phyloP scores from a whole-genome alignment of 2,888 invertebrate genomes.

The Heliconius ismenius region DNA sequence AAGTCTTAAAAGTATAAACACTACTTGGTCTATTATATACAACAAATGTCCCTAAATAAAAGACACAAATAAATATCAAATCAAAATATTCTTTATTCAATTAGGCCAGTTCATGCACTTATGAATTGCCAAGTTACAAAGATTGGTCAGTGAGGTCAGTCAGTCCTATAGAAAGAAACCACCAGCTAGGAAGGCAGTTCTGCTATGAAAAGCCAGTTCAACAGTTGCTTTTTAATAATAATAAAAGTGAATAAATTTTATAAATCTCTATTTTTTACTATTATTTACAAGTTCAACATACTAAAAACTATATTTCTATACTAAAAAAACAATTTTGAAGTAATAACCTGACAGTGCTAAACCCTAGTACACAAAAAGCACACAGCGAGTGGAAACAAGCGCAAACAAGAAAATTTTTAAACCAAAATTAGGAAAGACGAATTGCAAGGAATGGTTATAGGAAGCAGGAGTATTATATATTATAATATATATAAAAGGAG shows the following conservation, averaged over 20 bases:
- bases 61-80: no score
- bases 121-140: no score
- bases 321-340: background rate
- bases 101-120: no score
- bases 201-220: background rate
- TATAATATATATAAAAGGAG: no score
- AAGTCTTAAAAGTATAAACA: background rate
- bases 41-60: no score
- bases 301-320: slow-evolving; percentile 4
- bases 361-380: slow-evolving; percentile 34
- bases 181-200: background rate
- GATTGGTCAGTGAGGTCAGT: no score
- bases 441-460: background rate
- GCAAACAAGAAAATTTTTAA: slow-evolving; percentile 26
- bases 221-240: background rate
- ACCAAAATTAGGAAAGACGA: background rate
- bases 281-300: background rate
- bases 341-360: background rate
- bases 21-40: no score
- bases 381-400: slow-evolving; percentile 34
- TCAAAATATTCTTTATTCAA: no score
- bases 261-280: background rate
- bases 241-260: background rate
- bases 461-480: no score
- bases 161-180: background rate